A percentile compares a stretch with the other conserved stretches of the same genome.
phyloP scores from a whole-genome alignment of 2,113 vertebrate genomes.

The Camarhynchus parvulus region DNA sequence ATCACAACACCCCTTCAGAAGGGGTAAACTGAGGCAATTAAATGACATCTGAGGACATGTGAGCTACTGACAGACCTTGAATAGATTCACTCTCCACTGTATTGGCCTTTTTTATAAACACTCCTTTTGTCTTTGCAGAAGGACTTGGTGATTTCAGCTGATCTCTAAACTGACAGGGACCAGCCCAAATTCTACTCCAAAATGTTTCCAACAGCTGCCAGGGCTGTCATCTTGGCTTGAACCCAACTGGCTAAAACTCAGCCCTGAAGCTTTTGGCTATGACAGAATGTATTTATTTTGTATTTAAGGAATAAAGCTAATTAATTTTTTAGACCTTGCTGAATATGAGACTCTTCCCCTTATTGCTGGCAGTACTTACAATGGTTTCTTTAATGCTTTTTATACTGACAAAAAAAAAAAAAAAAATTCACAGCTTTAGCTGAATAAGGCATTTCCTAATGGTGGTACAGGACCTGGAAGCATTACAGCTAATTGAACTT shows the following conservation, averaged over 20 bases:
- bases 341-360: not conserved
- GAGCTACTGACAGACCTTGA: not conserved
- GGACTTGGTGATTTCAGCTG: not conserved
- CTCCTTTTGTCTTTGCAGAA: not conserved
- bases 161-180: not conserved
- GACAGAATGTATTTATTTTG: not conserved
- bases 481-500: constrained; percentile 41
- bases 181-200: not conserved
- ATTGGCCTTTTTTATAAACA: not conserved
- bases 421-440: not conserved
- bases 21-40: not conserved
- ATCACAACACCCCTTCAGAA: not conserved
- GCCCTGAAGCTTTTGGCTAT: not conserved
- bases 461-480: constrained; percentile 18
- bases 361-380: not conserved
- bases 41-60: not conserved
- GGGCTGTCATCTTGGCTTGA: not conserved
- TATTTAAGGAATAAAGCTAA: constrained; percentile 13
- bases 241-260: not conserved
- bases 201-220: not conserved
- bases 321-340: constrained; percentile 11
- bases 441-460: constrained; percentile 46
- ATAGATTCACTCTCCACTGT: not conserved
- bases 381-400: not conserved
- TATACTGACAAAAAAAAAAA: not conserved